Evolutionary conservation across 2,113 vertebrate species (phyloP), one percentile per base, ranked within the genome.

Genomic region (Gallinago media): DNA sequence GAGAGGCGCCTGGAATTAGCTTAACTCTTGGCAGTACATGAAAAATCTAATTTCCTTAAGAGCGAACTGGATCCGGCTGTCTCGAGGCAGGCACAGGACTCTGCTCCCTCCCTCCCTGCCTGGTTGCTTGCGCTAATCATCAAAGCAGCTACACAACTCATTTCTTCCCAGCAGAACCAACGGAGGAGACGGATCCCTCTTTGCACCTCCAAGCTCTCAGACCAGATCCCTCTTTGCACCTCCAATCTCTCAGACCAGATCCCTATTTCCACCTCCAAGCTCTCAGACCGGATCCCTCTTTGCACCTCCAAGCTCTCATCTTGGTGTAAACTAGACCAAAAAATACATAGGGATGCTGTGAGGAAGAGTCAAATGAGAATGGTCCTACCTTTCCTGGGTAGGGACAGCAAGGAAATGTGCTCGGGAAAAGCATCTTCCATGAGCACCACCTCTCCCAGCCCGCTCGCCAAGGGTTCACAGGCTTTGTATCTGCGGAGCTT

Each of bases 1-100:
- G 71, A 85, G 49, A 90, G 88, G 76, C 40, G 79, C 93, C 94
- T 88, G 90, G 40, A 93, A 96, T 97, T 38, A 88, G 94, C 94
- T 95, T 84, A 81, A 92, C 95, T 96, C 82, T 80, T 93, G 90
- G 90, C 90, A 94, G 88, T 36, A 34, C 89, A 82, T 21, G 71
- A 92, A 54, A 80, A 97, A 95, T 94, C 85, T 84, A 63, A 93
- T 96, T 96, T 92, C 79, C 84, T 74, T 79, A 25, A 40, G 77
- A 61, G 52, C 3, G 36, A 56, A 9, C 5, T 6, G 88, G 76
- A 77, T 79, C 26, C 3, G 5, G 56, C 75, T 85, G 81, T 79
- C 93, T 89, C 11, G 34, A 72, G 86, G 87, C 79, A 86, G 86
- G 65, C 44, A 36, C 2, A 7, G 81, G 72, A 27, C 76, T 9